Conservation (phyloP, 2,888 invertebrate genomes). For the Microctonus aethiopoides region DNA sequence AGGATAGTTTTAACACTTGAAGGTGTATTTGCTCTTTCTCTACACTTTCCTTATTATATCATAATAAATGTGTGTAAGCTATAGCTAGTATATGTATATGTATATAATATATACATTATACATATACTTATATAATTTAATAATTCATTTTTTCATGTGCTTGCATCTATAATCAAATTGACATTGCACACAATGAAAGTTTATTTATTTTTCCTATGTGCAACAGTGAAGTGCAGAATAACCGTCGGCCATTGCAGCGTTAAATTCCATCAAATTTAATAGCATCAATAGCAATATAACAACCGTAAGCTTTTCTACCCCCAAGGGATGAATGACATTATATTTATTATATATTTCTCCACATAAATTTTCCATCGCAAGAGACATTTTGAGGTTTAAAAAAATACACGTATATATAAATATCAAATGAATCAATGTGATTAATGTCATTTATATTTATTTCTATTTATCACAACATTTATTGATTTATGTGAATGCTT, state of each 20-base stretch:
- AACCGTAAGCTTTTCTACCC: not conserved
- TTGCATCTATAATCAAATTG: conserved; percentile 19
- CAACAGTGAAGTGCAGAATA: not conserved
- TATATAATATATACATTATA: not conserved
- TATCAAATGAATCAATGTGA: too few species aligned
- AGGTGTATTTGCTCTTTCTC: too few species aligned
- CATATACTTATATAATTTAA: not conserved
- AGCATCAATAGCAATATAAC: conserved; percentile 40
- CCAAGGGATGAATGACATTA: not conserved
- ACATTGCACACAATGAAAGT: conserved; percentile 10
- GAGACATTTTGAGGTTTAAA: too few species aligned
- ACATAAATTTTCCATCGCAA: too few species aligned
- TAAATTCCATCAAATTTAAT: conserved; percentile 49
- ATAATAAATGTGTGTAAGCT: too few species aligned
- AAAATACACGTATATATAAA: too few species aligned
- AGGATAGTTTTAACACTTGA: not conserved
- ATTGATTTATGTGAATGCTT: too few species aligned
- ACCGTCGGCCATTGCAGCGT: conserved; percentile 28
- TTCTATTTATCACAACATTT: too few species aligned
- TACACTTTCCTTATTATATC: too few species aligned
- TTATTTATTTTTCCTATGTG: not conserved
- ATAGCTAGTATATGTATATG: too few species aligned
- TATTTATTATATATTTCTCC: too few species aligned
- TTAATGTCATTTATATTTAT: too few species aligned
- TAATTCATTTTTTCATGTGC: not conserved